Evolutionary conservation across 2,888 invertebrate genomes (phyloP).

Genomic region (Dorcus hopei): DNA sequence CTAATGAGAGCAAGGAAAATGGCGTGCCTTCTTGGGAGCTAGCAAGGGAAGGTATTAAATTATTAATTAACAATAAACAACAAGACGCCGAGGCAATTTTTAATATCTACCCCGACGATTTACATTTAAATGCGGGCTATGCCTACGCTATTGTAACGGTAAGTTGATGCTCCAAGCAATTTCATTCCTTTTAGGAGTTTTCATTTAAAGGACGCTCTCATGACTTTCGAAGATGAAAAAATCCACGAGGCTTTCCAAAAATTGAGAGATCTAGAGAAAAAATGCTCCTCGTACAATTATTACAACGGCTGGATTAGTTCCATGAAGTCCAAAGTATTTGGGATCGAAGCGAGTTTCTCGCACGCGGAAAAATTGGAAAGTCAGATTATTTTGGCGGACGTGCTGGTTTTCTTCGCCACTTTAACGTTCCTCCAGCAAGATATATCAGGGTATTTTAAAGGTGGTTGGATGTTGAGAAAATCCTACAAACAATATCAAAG

Average conservation of each 20-base stretch:
- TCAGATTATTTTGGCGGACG: constrained; percentile 65
- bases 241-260: constrained; percentile 55
- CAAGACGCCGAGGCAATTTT: constrained; percentile 50
- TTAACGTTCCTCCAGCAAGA: constrained; percentile 65
- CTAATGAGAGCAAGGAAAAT: neutral
- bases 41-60: constrained; percentile 49
- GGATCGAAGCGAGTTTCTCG: constrained; percentile 29
- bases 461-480: constrained; percentile 65
- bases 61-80: constrained; percentile 51
- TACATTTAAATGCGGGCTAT: constrained; percentile 52
- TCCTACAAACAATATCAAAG: constrained; percentile 69
- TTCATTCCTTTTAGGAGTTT: neutral
- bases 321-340: constrained; percentile 52
- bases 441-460: constrained; percentile 60
- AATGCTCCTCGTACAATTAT: constrained; percentile 1
- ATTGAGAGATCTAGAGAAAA: constrained; percentile 49
- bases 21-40: constrained; percentile 37
- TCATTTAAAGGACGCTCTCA: constrained; percentile 58
- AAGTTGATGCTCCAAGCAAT: constrained; percentile 20
- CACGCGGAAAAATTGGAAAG: constrained; percentile 56
- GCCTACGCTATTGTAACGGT: constrained; percentile 53
- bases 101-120: constrained; percentile 45
- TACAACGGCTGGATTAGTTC: constrained; percentile 57
- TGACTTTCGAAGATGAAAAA: constrained; percentile 68
- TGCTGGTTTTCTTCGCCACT: constrained; percentile 62